Evolutionary conservation across 2,113 vertebrate species (phyloP).

Genomic region (Chaetorhynchus papuensis): DNA sequence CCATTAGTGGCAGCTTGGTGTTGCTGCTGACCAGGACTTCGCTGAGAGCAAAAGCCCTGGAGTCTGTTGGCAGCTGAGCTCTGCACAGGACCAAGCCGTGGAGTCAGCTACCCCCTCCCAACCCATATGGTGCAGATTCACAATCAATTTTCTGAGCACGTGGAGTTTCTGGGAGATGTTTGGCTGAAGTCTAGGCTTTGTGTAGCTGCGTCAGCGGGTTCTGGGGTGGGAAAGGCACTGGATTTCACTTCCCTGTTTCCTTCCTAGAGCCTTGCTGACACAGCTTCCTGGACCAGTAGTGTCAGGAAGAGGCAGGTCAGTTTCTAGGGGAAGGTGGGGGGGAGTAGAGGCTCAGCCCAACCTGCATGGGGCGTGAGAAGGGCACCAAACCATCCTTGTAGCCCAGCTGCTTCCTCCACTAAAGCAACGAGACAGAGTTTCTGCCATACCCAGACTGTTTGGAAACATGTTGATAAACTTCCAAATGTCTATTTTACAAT

Average conservation of each 20-base stretch:
- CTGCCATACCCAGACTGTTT: conserved; percentile 62
- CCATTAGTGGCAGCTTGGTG: not conserved
- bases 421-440: conserved; percentile 50
- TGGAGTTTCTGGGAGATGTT: not conserved
- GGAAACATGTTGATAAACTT: conserved; percentile 64
- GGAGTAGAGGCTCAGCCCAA: not conserved
- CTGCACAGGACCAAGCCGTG: not conserved
- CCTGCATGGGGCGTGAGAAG: not conserved
- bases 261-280: not conserved
- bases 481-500: conserved; percentile 68
- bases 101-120: not conserved
- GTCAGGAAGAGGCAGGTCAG: not conserved
- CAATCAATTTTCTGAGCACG: not conserved
- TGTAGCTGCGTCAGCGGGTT: not conserved
- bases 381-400: conserved; percentile 5
- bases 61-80: not conserved
- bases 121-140: not conserved
- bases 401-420: conserved; percentile 65
- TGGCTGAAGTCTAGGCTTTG: not conserved
- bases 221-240: not conserved
- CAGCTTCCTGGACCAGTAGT: not conserved
- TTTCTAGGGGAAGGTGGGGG: not conserved
- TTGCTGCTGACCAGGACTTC: not conserved
- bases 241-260: not conserved
- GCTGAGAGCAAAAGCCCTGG: not conserved